Evolutionary conservation across 2,113 vertebrate species (phyloP).

Genomic region (Hippocampus barbouri): DNA sequence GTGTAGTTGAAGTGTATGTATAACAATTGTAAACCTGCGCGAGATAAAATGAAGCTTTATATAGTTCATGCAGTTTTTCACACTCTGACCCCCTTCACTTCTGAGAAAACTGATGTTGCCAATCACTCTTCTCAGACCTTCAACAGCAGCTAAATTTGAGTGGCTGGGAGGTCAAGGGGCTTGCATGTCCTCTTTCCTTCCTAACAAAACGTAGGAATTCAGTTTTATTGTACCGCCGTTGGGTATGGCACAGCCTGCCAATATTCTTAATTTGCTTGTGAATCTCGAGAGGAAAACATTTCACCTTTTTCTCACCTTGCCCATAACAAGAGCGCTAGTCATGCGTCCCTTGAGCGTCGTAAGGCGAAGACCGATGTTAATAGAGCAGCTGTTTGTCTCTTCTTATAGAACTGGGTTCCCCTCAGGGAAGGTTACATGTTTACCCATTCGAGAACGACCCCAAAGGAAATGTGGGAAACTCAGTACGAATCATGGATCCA

Average conservation of each 20-base stretch:
- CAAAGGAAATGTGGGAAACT: constrained; percentile 6
- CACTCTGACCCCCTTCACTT: background rate
- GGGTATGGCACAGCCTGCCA: background rate
- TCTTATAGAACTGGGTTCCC: constrained; percentile 14
- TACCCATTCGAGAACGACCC: constrained; percentile 13
- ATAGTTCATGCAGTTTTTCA: background rate
- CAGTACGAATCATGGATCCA: background rate
- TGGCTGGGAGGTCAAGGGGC: constrained; percentile 22
- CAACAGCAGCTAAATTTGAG: constrained; percentile 38
- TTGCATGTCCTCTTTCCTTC: constrained; percentile 13
- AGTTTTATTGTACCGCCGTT: background rate
- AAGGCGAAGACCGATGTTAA: constrained; percentile 32
- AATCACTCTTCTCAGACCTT: constrained; percentile 40
- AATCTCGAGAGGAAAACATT: background rate
- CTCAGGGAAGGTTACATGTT: constrained; percentile 27
- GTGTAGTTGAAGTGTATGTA: background rate
- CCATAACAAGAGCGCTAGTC: constrained; percentile 23
- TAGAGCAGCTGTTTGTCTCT: constrained; percentile 17
- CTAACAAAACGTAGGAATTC: constrained; percentile 31
- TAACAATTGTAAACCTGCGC: background rate
- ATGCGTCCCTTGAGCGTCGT: constrained; percentile 18
- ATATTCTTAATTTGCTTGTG: background rate
- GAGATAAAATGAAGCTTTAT: background rate
- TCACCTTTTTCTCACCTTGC: constrained; percentile 15
- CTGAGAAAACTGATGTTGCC: constrained; percentile 17